Percentiles rank a stretch among this genome's conserved stretches.
These are phyloP conservation scores for Epizoanthus scotinus DNA, from an alignment of 92 coral and sea anemone genomes.

Conservation along the genomic window DNA sequence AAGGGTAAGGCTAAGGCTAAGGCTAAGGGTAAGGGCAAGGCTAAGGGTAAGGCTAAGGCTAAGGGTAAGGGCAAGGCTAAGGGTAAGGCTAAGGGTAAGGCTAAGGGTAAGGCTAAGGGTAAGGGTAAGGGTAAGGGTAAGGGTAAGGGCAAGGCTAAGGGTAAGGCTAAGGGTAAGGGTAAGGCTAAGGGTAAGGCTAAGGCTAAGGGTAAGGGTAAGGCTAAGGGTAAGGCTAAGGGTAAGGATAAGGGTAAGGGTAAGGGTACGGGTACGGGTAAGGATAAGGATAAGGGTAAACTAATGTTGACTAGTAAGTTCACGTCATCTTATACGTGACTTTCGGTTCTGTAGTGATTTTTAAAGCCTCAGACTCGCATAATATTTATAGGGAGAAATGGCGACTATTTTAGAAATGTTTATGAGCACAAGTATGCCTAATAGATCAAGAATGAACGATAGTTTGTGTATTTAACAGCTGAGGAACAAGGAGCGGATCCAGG, in stretches of 20 bases:
- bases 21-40: too few species aligned
- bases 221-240: background rate
- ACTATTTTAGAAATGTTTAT: too few species aligned
- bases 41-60: too few species aligned
- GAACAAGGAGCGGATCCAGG: constrained; percentile 72
- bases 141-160: background rate
- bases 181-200: background rate
- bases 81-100: background rate
- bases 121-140: background rate
- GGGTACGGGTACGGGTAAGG: background rate
- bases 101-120: background rate
- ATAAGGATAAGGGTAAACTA: too few species aligned
- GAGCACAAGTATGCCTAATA: too few species aligned
- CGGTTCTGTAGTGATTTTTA: too few species aligned
- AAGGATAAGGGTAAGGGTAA: background rate
- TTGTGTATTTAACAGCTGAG: constrained; percentile 64
- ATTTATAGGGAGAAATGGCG: too few species aligned
- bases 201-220: background rate
- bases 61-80: background rate
- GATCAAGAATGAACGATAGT: too few species aligned
- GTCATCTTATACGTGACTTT: too few species aligned
- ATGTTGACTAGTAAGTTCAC: too few species aligned
- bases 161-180: background rate
- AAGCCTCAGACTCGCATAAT: too few species aligned
- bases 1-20: too few species aligned